These are phyloP conservation scores for Platalea minor DNA, from an alignment of 2,797 vertebrate species.

Conservation along the genomic window DNA sequence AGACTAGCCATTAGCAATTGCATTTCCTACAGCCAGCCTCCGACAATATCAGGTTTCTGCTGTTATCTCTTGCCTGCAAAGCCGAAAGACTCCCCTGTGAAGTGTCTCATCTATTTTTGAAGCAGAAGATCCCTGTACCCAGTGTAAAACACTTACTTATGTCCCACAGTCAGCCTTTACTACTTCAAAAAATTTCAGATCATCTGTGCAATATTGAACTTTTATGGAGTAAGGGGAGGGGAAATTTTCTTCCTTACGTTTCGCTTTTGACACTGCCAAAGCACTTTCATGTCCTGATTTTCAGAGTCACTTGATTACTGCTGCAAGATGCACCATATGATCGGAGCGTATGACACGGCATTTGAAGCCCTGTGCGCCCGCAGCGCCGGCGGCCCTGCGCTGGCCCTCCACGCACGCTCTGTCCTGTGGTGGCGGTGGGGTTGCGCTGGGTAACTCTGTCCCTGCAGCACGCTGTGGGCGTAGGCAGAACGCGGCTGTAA, in stretches of 20 bases:
- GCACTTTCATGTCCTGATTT: not conserved
- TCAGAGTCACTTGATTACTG: not conserved
- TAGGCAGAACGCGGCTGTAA: not conserved
- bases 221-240: not conserved
- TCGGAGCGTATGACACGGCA: not conserved
- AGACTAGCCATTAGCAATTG: not conserved
- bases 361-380: not conserved
- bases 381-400: not conserved
- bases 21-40: not conserved
- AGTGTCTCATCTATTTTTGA: not conserved
- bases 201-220: not conserved
- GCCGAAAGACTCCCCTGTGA: not conserved
- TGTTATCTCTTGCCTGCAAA: not conserved
- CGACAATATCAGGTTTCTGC: not conserved
- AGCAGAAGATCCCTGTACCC: not conserved
- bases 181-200: not conserved
- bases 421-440: fast-evolving
- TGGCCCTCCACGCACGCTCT: not conserved
- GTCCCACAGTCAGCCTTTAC: not conserved
- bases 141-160: not conserved
- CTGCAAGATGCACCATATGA: not conserved
- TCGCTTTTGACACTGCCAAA: not conserved
- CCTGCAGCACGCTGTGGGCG: not conserved
- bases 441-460: not conserved
- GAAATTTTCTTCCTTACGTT: not conserved